A percentile compares a stretch with the other conserved stretches of the same genome.
These are phyloP conservation scores for Erythrolamprus reginae DNA, from an alignment of 2,113 vertebrate genomes.

Conservation along the genomic window DNA sequence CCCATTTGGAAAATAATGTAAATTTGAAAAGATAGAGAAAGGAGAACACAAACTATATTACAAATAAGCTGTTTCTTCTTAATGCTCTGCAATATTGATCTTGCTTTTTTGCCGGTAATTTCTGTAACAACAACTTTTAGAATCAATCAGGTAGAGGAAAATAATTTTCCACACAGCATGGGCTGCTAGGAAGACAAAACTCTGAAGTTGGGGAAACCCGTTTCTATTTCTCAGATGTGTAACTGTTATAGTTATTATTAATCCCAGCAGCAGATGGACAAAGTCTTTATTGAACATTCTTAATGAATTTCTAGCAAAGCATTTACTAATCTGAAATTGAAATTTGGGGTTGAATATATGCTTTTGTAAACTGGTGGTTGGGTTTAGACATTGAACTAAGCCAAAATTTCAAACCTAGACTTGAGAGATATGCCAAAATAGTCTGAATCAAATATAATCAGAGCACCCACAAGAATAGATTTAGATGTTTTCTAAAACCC, in stretches of 20 bases:
- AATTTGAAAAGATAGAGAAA: conserved; percentile 10
- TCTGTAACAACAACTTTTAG: conserved; percentile 21
- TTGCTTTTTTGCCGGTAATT: conserved; percentile 27
- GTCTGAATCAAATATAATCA: neutral
- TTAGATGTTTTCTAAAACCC: neutral
- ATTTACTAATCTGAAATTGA: neutral
- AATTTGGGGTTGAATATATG: neutral
- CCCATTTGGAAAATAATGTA: conserved; percentile 10
- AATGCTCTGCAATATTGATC: conserved; percentile 37
- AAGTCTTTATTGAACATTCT: neutral
- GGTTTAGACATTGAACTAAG: neutral
- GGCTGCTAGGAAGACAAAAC: neutral
- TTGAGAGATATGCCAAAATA: neutral
- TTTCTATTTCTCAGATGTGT: conserved; percentile 18
- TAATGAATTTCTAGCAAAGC: neutral
- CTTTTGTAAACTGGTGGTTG: neutral
- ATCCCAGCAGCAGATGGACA: neutral
- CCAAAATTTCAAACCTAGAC: neutral
- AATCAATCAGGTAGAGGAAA: conserved; percentile 32
- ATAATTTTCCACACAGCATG: conserved; percentile 3
- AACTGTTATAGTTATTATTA: conserved; percentile 2
- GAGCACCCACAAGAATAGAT: neutral
- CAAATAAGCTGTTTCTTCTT: conserved; percentile 24
- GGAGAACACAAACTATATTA: neutral
- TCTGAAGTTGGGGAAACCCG: conserved; percentile 23